Evolutionary conservation across 2,888 invertebrate genomes (phyloP).

Genomic region (Limnephilus auricula): DNA sequence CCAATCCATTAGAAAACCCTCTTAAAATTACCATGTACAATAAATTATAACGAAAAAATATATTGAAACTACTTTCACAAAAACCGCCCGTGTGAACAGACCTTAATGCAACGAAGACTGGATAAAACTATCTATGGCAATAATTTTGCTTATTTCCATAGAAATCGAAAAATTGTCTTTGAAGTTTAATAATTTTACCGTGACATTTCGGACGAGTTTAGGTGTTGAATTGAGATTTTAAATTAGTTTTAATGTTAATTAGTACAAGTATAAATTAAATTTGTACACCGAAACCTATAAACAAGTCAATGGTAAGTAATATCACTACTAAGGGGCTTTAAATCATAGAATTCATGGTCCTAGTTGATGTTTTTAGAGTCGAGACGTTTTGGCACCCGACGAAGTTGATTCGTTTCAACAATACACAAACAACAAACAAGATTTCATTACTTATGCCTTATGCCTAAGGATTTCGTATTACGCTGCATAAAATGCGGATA

Average conservation of each 20-base stretch:
- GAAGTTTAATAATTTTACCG: not conserved
- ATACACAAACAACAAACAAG: not conserved
- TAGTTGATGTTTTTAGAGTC: not conserved
- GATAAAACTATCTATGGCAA: not conserved
- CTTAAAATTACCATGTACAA: no score
- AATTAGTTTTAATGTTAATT: not conserved
- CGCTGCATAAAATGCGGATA: not conserved
- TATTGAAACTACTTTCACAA: not conserved
- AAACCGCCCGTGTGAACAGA: not conserved
- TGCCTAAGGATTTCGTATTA: not conserved
- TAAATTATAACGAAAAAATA: no score
- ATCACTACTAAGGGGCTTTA: not conserved
- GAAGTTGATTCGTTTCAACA: not conserved
- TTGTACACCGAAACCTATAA: not conserved
- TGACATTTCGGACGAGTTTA: conserved; percentile 7
- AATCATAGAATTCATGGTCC: not conserved
- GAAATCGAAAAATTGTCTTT: not conserved
- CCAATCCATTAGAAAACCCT: no score
- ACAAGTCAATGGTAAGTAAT: conserved; percentile 11
- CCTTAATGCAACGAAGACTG: not conserved
- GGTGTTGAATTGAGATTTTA: not conserved
- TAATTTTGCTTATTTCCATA: not conserved
- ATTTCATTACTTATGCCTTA: not conserved
- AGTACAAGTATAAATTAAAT: not conserved
- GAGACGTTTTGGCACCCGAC: not conserved